These are phyloP conservation scores for Hypomesus transpacificus DNA, from an alignment of 2,113 vertebrate genomes.

Conservation along the genomic window DNA sequence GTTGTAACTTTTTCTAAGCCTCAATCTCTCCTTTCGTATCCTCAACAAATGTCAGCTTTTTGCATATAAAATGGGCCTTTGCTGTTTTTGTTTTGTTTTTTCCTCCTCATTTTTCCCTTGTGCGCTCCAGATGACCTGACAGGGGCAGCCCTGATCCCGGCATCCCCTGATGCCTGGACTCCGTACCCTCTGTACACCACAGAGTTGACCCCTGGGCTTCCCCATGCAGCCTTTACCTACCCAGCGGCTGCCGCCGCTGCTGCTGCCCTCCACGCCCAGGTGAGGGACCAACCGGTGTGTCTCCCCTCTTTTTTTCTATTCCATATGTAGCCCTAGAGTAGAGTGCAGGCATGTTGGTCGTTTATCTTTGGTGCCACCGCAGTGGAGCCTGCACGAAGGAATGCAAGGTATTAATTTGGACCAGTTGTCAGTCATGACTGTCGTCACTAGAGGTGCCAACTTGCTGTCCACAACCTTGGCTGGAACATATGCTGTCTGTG, in stretches of 20 bases:
- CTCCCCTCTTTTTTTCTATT: slow-evolving; percentile 7
- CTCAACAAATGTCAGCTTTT: too few relatives aligned
- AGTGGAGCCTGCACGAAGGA: slow-evolving; percentile 44
- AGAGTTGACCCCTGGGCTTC: slow-evolving; percentile 91
- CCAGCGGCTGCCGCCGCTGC: slow-evolving; percentile 86
- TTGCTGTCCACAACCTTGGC: slow-evolving; percentile 46
- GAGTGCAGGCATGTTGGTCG: slow-evolving; percentile 28
- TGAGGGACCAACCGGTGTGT: slow-evolving; percentile 71
- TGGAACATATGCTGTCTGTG: slow-evolving; percentile 47
- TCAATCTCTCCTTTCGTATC: too few relatives aligned
- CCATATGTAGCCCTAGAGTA: neutral
- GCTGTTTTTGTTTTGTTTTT: neutral
- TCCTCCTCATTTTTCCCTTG: slow-evolving; percentile 7
- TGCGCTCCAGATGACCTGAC: slow-evolving; percentile 88
- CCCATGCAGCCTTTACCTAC: slow-evolving; percentile 92
- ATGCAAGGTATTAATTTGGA: slow-evolving; percentile 54
- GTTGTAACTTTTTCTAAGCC: too few relatives aligned
- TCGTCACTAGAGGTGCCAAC: slow-evolving; percentile 56
- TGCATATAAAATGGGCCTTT: too few relatives aligned
- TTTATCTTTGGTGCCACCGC: slow-evolving; percentile 20
- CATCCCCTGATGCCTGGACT: slow-evolving; percentile 92
- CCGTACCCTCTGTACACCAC: slow-evolving; percentile 95
- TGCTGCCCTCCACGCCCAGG: slow-evolving; percentile 94
- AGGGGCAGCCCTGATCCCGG: slow-evolving; percentile 92
- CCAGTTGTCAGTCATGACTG: slow-evolving; percentile 47